Evolutionary conservation across 2,888 invertebrate genomes (phyloP).

Genomic region (Incurvaria masculella): DNA sequence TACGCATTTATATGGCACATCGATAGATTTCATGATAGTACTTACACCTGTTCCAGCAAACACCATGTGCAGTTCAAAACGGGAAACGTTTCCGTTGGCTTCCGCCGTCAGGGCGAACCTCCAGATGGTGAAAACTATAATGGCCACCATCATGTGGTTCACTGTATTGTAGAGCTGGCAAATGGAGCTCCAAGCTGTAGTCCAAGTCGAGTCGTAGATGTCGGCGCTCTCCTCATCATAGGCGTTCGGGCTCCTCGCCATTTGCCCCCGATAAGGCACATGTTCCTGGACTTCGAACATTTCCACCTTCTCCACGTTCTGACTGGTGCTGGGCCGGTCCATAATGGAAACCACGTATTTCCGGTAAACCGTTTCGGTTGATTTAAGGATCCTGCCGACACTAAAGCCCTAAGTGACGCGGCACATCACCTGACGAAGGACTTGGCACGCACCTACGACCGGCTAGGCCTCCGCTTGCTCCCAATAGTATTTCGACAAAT

Average conservation of each 20-base stretch:
- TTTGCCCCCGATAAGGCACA: constrained; percentile 44
- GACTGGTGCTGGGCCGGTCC: constrained; percentile 26
- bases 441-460: background rate
- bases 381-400: too few relatives aligned
- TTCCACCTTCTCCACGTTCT: constrained; percentile 33
- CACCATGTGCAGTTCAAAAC: constrained; percentile 44
- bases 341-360: background rate
- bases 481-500: too few relatives aligned
- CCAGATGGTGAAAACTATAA: constrained; percentile 46
- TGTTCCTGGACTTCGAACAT: constrained; percentile 48
- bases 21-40: too few relatives aligned
- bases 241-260: constrained; percentile 37
- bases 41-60: constrained; percentile 51
- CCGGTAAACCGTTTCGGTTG: background rate
- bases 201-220: constrained; percentile 32
- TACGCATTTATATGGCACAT: too few relatives aligned
- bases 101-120: constrained; percentile 39
- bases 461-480: background rate
- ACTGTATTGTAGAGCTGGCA: constrained; percentile 44
- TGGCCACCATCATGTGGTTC: constrained; percentile 46
- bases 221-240: constrained; percentile 45
- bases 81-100: constrained; percentile 39
- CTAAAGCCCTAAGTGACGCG: background rate
- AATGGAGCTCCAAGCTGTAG: constrained; percentile 40
- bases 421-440: background rate